Evolutionary conservation across 2,888 invertebrate genomes (phyloP).

Genomic region (Drosophila mayaguana): DNA sequence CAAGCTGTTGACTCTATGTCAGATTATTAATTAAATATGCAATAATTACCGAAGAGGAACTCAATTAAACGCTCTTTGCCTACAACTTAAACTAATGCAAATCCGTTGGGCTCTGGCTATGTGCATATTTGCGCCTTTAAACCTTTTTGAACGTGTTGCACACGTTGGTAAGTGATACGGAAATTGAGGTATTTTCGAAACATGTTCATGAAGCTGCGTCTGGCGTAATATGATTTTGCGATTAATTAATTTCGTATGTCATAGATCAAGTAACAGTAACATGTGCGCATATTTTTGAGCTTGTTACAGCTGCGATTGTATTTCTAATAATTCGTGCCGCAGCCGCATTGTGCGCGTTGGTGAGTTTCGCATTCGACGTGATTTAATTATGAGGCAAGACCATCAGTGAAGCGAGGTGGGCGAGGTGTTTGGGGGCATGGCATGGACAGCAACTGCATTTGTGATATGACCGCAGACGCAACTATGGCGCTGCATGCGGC

Average conservation of each 20-base stretch:
- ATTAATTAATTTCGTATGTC: slow-evolving; percentile 16
- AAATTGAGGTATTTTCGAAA: slow-evolving; percentile 41
- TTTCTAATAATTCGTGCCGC: slow-evolving; percentile 5
- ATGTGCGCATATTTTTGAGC: not conserved
- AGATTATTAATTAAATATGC: not conserved
- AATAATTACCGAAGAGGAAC: not conserved
- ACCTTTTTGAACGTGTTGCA: not conserved
- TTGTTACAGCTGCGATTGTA: not conserved
- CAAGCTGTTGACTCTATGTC: not conserved
- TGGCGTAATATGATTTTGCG: slow-evolving; percentile 17
- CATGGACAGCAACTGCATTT: slow-evolving; percentile 16
- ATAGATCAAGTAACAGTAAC: slow-evolving; percentile 10
- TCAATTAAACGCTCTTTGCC: not conserved
- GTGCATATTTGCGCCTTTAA: not conserved
- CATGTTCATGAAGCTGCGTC: not conserved
- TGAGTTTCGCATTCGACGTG: slow-evolving; percentile 31
- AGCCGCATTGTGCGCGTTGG: not conserved
- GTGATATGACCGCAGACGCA: slow-evolving; percentile 4
- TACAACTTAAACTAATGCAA: not conserved
- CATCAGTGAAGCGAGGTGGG: not conserved
- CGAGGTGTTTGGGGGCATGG: not conserved
- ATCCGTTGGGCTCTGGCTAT: not conserved
- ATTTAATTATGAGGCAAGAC: slow-evolving; percentile 53
- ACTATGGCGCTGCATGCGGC: not conserved
- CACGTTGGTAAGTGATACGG: not conserved